These are phyloP conservation scores for Coreoperca whiteheadi DNA, from an alignment of 2,113 vertebrate species.

Conservation along the genomic window DNA sequence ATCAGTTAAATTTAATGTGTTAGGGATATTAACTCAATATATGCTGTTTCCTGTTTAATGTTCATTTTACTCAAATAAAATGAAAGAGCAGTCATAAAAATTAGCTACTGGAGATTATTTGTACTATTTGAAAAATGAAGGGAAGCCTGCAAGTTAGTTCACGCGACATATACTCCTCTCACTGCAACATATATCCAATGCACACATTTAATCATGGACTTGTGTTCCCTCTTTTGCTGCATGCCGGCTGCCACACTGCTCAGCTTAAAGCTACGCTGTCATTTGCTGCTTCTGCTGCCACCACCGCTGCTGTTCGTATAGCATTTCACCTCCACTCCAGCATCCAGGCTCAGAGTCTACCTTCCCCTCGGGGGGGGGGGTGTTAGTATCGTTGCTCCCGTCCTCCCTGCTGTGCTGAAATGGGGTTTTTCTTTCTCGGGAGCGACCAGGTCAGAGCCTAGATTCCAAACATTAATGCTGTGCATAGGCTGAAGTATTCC, in stretches of 20 bases:
- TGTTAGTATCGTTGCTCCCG: background rate
- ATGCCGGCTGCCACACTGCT: background rate
- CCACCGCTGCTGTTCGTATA: background rate
- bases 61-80: constrained; percentile 63
- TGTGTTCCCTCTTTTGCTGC: background rate
- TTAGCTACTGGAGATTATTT: constrained; percentile 24
- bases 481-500: background rate
- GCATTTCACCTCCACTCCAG: constrained; percentile 11
- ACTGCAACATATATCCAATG: background rate
- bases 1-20: constrained; percentile 18
- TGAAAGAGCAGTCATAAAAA: constrained; percentile 16
- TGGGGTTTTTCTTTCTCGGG: constrained; percentile 1
- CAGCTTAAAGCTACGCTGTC: background rate
- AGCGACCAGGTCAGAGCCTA: background rate
- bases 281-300: constrained; percentile 10
- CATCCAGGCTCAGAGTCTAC: constrained; percentile 6
- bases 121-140: background rate
- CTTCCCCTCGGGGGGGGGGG: background rate
- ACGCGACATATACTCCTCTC: background rate
- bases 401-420: background rate
- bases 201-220: background rate
- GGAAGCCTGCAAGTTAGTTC: background rate
- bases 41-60: constrained; percentile 42
- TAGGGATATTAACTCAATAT: background rate
- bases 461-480: no score